A percentile compares a stretch with the other conserved stretches of the same genome.
Evolutionary conservation across 23 tunicate genomes (phyloP).

Genomic region (Ascidia mentula): DNA sequence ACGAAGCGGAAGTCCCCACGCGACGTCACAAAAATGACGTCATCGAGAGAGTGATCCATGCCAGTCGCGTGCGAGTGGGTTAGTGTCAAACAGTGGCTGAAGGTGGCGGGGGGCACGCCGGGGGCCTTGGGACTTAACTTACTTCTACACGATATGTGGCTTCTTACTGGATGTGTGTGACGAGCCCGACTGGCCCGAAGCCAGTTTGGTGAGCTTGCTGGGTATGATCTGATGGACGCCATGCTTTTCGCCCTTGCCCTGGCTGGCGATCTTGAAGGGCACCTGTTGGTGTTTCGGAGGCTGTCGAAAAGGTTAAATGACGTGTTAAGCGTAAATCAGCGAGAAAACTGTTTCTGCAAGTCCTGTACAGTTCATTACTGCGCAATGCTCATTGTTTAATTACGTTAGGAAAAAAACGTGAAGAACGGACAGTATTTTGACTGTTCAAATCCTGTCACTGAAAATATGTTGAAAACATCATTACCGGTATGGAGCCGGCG

Average conservation of each 20-base stretch:
- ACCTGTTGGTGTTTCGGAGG: constrained; percentile 22
- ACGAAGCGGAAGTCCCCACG: not conserved
- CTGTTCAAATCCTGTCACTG: not conserved
- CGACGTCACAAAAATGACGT: not conserved
- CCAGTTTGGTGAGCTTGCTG: constrained; percentile 42
- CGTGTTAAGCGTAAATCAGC: too few species aligned
- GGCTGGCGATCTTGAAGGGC: constrained; percentile 12
- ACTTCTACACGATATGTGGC: constrained; percentile 60
- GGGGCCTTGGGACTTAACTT: constrained; percentile 5
- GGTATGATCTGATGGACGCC: constrained; percentile 50
- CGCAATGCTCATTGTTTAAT: not conserved
- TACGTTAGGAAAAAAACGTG: not conserved
- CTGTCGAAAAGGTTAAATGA: constrained; percentile 22
- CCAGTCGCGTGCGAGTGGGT: not conserved
- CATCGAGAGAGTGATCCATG: not conserved
- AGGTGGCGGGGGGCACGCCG: not conserved
- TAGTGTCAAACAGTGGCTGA: not conserved
- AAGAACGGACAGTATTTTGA: not conserved
- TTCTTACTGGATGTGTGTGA: constrained; percentile 49
- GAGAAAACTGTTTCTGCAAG: too few species aligned
- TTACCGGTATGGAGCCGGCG: constrained; percentile 33
- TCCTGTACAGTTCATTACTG: not conserved
- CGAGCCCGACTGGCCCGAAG: constrained; percentile 26
- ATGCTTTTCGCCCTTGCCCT: not conserved
- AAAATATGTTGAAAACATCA: too few species aligned